phyloP scores from a whole-genome alignment of 2,113 vertebrate genomes.

The Sigmodon hispidus region DNA sequence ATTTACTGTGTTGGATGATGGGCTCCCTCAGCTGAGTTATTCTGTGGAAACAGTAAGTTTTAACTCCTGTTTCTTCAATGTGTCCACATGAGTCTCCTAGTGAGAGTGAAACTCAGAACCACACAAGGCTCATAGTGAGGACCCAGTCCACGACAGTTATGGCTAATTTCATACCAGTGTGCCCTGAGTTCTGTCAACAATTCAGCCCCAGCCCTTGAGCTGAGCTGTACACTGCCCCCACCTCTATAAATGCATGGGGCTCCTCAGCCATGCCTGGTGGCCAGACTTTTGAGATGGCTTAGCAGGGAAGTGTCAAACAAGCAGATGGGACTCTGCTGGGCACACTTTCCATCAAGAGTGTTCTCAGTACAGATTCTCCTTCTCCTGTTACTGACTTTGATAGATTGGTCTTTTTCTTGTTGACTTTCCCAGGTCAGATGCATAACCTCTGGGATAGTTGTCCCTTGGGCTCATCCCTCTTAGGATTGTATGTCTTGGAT shows the following conservation, averaged over 20 bases:
- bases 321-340: not conserved
- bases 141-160: fast-evolving
- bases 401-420: not conserved
- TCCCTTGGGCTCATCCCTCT: fast-evolving
- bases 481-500: fast-evolving
- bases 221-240: too few relatives aligned
- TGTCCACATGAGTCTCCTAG: not conserved
- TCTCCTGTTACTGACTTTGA: too few relatives aligned
- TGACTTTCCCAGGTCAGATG: not conserved
- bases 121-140: fast-evolving
- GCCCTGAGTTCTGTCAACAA: fast-evolving
- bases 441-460: fast-evolving
- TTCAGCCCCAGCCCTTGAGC: fast-evolving
- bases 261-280: not conserved
- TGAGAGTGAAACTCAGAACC: fast-evolving
- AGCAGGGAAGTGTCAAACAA: too few relatives aligned
- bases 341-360: too few relatives aligned
- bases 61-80: not conserved
- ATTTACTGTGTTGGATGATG: not conserved
- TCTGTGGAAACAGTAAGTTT: not conserved
- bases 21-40: not conserved
- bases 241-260: not conserved
- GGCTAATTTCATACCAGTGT: fast-evolving
- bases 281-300: too few relatives aligned
- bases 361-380: not conserved